Conservation (phyloP, 2,888 invertebrate species). For the Synergus umbraculus region DNA sequence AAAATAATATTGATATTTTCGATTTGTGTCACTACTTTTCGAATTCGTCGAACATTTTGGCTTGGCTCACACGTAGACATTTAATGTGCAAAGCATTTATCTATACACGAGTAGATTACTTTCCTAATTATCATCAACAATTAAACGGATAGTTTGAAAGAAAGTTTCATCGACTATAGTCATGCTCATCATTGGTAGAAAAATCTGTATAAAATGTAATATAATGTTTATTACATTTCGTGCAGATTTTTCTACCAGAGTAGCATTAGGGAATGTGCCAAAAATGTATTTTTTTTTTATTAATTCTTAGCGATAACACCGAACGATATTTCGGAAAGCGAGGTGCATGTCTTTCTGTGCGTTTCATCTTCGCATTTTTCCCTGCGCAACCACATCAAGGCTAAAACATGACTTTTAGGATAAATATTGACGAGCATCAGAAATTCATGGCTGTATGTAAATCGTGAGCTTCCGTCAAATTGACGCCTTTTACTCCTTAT, state of each 20-base stretch:
- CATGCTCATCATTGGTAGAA: slow-evolving; percentile 25
- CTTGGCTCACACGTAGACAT: slow-evolving; percentile 1
- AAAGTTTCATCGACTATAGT: slow-evolving; percentile 59
- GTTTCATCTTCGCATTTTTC: slow-evolving; percentile 45
- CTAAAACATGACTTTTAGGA: slow-evolving; percentile 17
- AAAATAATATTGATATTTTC: too few relatives aligned
- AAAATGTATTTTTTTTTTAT: slow-evolving; percentile 40
- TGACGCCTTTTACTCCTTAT: not conserved
- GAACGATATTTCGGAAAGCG: slow-evolving; percentile 50
- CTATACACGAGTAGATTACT: slow-evolving; percentile 18
- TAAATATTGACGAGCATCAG: slow-evolving; percentile 1
- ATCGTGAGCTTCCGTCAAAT: not conserved
- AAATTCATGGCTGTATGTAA: slow-evolving; percentile 11
- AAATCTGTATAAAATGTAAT: too few relatives aligned
- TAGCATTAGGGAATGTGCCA: slow-evolving; percentile 50
- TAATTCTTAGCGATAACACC: slow-evolving; percentile 48
- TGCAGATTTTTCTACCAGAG: too few relatives aligned
- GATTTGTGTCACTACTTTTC: not conserved
- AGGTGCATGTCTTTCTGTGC: slow-evolving; percentile 52
- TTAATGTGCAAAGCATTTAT: slow-evolving; percentile 36
- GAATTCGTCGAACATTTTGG: not conserved
- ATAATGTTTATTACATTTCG: too few relatives aligned
- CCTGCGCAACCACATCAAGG: slow-evolving; percentile 1
- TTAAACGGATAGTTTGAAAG: slow-evolving; percentile 41
- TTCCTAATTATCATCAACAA: slow-evolving; percentile 36